Conservation (phyloP, 1,140 invertebrate species). For the Sarcophaga bullata region DNA sequence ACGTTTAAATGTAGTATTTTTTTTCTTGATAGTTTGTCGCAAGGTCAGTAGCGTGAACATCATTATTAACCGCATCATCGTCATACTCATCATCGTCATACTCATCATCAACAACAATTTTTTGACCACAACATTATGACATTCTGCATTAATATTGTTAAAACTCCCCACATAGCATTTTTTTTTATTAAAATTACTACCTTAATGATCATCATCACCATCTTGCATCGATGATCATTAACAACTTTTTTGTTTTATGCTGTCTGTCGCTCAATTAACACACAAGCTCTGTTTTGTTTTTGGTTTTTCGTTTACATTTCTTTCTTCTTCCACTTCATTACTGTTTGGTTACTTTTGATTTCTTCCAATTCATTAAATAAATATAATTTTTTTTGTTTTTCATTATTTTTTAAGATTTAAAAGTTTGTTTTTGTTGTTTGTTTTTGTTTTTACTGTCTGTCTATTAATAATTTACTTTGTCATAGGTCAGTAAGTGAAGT, state of each 20-base stretch:
- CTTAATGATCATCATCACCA: not conserved
- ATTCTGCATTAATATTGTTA: no score
- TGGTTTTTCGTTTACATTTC: not conserved
- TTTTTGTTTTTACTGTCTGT: not conserved
- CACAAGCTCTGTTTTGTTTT: not conserved
- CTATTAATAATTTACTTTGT: constrained; percentile 7
- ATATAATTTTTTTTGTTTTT: not conserved
- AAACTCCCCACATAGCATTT: no score
- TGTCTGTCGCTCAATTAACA: not conserved
- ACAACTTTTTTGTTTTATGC: not conserved
- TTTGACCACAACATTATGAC: not conserved
- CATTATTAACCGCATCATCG: not conserved
- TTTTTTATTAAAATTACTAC: no score
- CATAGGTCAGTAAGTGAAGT: not conserved
- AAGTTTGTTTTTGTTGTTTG: not conserved
- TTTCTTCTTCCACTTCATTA: not conserved
- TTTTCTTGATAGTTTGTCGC: constrained; percentile 19
- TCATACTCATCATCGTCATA: not conserved
- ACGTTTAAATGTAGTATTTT: not conserved
- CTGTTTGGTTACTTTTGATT: constrained; percentile 18
- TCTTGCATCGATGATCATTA: not conserved
- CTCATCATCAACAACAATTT: not conserved
- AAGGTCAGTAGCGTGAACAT: constrained; percentile 29
- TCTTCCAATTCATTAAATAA: not conserved
- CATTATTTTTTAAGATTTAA: not conserved